phyloP scores from a whole-genome alignment of 2,113 vertebrate species.

The Thamnaconus septentrionalis region DNA sequence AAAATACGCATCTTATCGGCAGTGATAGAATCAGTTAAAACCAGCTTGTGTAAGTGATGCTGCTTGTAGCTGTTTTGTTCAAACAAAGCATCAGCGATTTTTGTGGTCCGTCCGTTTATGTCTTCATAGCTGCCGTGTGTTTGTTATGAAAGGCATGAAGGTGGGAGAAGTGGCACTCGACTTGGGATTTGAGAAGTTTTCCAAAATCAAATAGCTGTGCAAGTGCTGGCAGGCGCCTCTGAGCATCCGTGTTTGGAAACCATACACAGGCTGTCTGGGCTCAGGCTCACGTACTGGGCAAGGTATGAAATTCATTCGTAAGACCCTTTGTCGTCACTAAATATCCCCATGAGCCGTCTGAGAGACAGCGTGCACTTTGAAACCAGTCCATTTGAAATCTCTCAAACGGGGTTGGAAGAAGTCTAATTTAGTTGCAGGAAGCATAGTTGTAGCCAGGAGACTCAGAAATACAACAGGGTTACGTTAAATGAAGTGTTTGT shows the following conservation, averaged over 20 bases:
- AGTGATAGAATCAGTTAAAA: constrained; percentile 35
- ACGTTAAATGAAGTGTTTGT: not conserved
- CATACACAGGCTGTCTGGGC: constrained; percentile 4
- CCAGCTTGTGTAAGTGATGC: constrained; percentile 5
- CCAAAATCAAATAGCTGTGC: constrained; percentile 28
- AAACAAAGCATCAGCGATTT: too few relatives aligned
- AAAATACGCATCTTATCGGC: constrained; percentile 44
- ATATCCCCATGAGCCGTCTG: constrained; percentile 10
- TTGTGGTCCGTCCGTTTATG: not conserved
- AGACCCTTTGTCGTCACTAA: constrained; percentile 14
- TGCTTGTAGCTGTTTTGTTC: not conserved
- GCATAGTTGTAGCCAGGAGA: not conserved
- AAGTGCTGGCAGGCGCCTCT: constrained; percentile 28
- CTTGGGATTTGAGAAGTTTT: constrained; percentile 26
- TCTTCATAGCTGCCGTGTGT: constrained; percentile 14
- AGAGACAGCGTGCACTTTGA: not conserved
- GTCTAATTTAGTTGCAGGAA: not conserved
- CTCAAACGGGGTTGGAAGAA: constrained; percentile 7
- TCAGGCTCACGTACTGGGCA: constrained; percentile 7
- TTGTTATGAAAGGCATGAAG: constrained; percentile 20
- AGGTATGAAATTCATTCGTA: constrained; percentile 26
- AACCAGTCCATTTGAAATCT: constrained; percentile 16
- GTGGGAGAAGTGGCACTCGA: constrained; percentile 20
- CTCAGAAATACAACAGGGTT: constrained; percentile 6
- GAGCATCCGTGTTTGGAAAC: constrained; percentile 22